phyloP scores from a whole-genome alignment of 2,113 vertebrate genomes.

The Myrmecophaga tridactyla region DNA sequence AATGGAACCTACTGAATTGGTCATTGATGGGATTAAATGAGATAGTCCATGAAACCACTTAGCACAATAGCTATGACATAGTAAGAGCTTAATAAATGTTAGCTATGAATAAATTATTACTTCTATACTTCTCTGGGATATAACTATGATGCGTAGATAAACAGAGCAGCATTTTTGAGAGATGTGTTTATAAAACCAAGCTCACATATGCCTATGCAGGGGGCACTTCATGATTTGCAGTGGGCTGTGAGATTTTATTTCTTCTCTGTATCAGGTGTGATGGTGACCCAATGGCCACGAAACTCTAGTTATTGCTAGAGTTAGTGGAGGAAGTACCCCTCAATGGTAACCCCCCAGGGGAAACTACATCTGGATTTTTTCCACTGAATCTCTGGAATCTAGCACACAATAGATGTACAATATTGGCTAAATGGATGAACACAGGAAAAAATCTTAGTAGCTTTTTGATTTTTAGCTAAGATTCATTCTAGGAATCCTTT shows the following conservation, averaged over 20 bases:
- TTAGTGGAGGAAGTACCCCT: neutral
- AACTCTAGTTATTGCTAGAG: neutral
- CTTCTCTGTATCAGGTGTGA: neutral
- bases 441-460: neutral
- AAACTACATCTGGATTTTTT: neutral
- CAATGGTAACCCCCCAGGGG: neutral
- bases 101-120: neutral
- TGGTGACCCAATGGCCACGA: neutral
- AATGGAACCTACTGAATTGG: neutral
- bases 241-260: neutral
- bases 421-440: conserved; percentile 29
- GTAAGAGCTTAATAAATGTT: neutral
- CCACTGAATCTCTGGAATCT: neutral
- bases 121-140: neutral
- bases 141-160: neutral
- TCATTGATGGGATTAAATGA: neutral
- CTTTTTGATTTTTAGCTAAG: neutral
- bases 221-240: neutral
- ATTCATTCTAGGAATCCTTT: neutral
- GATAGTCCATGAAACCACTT: neutral
- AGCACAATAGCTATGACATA: neutral
- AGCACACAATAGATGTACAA: neutral
- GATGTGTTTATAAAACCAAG: conserved; percentile 20
- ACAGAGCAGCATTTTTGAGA: neutral
- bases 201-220: neutral